Percentiles rank a stretch among this genome's conserved stretches.
Conservation (phyloP, 2,113 vertebrate species). For the Dipodomys ordii region DNA sequence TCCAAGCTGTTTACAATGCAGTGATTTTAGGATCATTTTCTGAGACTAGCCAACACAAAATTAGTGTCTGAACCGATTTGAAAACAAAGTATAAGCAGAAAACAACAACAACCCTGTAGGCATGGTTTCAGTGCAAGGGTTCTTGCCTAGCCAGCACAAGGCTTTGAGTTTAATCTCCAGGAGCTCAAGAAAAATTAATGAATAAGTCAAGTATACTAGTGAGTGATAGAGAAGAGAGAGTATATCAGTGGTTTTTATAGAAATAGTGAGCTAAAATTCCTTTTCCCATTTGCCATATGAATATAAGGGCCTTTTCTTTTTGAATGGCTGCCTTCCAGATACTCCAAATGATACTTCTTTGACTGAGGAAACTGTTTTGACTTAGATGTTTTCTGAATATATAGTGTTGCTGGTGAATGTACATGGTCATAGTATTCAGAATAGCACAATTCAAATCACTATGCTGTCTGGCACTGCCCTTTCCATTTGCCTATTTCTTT, state of each 20-base stretch:
- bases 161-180: too few relatives aligned
- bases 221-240: not conserved
- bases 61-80: too few relatives aligned
- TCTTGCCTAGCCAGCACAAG: too few relatives aligned
- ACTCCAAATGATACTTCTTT: not conserved
- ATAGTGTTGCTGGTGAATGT: not conserved
- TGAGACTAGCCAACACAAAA: too few relatives aligned
- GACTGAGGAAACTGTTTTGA: not conserved
- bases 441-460: not conserved
- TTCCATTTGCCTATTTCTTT: not conserved
- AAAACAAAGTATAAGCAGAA: too few relatives aligned
- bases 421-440: not conserved
- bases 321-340: not conserved
- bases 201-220: too few relatives aligned
- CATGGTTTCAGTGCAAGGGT: too few relatives aligned
- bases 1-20: too few relatives aligned
- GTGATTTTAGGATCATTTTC: too few relatives aligned
- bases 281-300: not conserved
- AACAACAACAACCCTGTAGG: too few relatives aligned
- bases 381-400: conserved; percentile 3
- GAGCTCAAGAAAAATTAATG: too few relatives aligned
- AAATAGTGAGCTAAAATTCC: conserved; percentile 28
- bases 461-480: not conserved
- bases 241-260: not conserved
- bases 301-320: not conserved